Evolutionary conservation across 2,888 invertebrate genomes (phyloP).

Genomic region (Silvanus unidentatus): DNA sequence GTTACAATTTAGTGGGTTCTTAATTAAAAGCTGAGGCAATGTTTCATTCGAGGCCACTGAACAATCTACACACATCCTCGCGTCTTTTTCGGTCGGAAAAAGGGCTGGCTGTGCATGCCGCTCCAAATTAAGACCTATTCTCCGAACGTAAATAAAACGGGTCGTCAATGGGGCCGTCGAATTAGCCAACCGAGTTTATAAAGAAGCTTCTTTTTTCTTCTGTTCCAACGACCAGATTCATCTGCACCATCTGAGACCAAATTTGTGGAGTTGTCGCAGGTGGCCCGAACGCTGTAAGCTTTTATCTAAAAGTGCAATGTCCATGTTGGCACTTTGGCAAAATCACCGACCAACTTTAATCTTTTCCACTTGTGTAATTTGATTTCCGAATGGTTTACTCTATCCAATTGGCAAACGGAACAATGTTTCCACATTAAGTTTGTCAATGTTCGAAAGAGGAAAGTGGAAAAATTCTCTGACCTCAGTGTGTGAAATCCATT

Average conservation of each 20-base stretch:
- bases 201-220: no score
- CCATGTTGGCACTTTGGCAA: conserved; percentile 31
- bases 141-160: conserved; percentile 30
- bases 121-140: conserved; percentile 40
- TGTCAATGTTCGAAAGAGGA: no score
- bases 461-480: conserved; percentile 30
- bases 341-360: conserved; percentile 39
- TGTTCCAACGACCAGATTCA: conserved; percentile 37
- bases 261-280: conserved; percentile 29
- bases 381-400: conserved; percentile 17
- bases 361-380: conserved; percentile 31
- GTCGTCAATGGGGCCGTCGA: conserved; percentile 24
- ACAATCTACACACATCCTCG: conserved; percentile 20
- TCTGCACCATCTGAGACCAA: conserved; percentile 30
- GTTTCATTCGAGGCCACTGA: conserved; percentile 37
- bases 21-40: conserved; percentile 40
- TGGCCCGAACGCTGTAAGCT: conserved; percentile 31
- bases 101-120: conserved; percentile 33
- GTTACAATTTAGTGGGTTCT: conserved; percentile 27
- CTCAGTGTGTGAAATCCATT: conserved; percentile 35
- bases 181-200: no score
- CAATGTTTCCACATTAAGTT: neutral
- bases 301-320: conserved; percentile 39
- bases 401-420: neutral
- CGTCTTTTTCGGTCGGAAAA: conserved; percentile 35